phyloP scores from a whole-genome alignment of 1,140 invertebrate species.

The Caenorhabditis tropicalis region DNA sequence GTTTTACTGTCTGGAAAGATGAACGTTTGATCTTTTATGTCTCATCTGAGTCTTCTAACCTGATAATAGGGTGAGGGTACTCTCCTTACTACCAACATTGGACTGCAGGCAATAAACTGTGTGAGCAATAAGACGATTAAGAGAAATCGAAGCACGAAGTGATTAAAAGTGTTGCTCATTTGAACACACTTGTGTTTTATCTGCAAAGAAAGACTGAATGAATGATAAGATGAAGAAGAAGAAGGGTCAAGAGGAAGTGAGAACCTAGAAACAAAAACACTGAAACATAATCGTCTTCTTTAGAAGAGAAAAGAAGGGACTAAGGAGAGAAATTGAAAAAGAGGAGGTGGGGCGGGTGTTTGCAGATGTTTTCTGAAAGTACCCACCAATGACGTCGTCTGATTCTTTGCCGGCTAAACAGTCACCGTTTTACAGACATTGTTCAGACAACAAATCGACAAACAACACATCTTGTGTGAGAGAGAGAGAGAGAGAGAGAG shows the following conservation, averaged over 20 bases:
- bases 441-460: not conserved
- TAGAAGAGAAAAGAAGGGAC: not conserved
- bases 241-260: not conserved
- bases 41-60: not conserved
- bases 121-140: not conserved
- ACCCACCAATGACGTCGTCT: not conserved
- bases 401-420: not conserved
- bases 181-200: not conserved
- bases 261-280: not conserved
- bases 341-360: not conserved
- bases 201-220: too few species aligned
- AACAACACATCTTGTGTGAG: not conserved
- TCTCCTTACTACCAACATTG: conserved; percentile 27
- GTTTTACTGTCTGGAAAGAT: conserved; percentile 11
- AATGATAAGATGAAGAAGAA: too few species aligned
- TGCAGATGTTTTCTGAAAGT: conserved; percentile 36
- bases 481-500: not conserved
- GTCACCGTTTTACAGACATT: not conserved
- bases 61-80: not conserved
- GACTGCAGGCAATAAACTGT: not conserved
- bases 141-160: not conserved
- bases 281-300: conserved; percentile 2
- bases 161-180: conserved; percentile 32
- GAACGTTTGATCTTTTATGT: too few species aligned
- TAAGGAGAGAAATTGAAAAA: not conserved